Base-by-base conservation (phyloP, 2,888 invertebrate genomes). In the Leptinotarsa peninsularis region DNA sequence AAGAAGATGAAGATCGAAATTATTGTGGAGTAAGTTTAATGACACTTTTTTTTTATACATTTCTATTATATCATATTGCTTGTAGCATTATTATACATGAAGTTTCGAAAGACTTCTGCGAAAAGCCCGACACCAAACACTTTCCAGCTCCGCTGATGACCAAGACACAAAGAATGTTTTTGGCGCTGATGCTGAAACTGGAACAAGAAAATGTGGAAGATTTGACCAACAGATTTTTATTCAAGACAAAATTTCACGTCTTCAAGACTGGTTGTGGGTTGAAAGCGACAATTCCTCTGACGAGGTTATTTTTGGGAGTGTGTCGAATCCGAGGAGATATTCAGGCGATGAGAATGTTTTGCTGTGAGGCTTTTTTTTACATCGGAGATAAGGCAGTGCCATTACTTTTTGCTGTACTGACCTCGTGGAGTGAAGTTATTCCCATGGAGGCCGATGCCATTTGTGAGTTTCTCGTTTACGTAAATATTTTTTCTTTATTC, bases 111-210 rank as follows among this genome's bases (percentile, higher is more conserved):
- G 81, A 85, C 63, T 72, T 78, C n/a, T 60, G 80, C 0, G 85
- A 87, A 76, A 78, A 79, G 66, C 81, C 88, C 10, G 88, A 89
- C 77, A 85, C 79, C 27, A 84, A 84, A 69, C 82, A 87, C 75
- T 88, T 89, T 14, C 89, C 89, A 43, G 89, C 89, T n/a, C 90
- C 90, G 5, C 76, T 88, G 49, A 86, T 90, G 88, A 88, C 89
- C 4, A 83, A 80, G 76, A 84, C 86, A 2, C 89, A 90, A 69
- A 87, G 89, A 78, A 87, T 87, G 76, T 82, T 90, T 54, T 80
- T 88, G 27, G 85, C 87, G 5, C 83, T 90, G 70, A 83, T 90
- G 75, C 73, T 82, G 14, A 82, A 85, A 75, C 80, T 90, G 21
- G 86, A 89, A 66, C 80, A 82, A 49, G 81, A 76, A 49, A 82